phyloP scores from a whole-genome alignment of 2,888 invertebrate genomes.

The Escarpia spicata region DNA sequence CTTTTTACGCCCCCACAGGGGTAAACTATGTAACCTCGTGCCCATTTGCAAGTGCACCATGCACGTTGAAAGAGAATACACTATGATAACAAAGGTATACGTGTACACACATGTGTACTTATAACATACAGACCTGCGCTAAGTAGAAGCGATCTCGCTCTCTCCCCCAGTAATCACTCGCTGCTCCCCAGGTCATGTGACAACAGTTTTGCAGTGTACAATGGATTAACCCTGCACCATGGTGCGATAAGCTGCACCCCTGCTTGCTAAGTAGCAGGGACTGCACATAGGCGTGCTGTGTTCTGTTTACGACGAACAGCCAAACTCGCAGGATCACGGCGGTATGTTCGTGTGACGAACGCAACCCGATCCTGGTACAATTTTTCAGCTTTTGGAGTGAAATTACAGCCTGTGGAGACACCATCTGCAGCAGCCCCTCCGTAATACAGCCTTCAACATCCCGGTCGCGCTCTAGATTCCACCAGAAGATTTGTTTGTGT shows the following conservation, averaged over 20 bases:
- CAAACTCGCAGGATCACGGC: not conserved
- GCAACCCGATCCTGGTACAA: not conserved
- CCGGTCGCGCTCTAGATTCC: not conserved
- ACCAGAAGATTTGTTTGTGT: not conserved
- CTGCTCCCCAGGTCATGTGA: not conserved
- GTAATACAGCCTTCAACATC: not conserved
- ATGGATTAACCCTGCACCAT: not conserved
- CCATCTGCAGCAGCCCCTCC: not conserved
- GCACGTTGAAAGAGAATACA: not conserved
- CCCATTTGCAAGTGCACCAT: not conserved
- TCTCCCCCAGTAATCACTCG: not conserved
- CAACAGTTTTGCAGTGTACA: not conserved
- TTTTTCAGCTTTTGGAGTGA: constrained; percentile 1
- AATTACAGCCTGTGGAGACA: not conserved
- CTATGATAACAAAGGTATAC: constrained; percentile 8
- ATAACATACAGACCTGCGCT: not conserved
- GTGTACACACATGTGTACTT: not conserved
- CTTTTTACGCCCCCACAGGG: not conserved
- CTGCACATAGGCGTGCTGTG: constrained; percentile 13
- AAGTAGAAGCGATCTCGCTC: not conserved
- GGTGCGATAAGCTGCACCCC: not conserved
- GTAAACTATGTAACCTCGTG: constrained; percentile 8
- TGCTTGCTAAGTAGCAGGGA: not conserved
- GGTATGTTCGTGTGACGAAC: not conserved
- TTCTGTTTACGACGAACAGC: constrained; percentile 4